These are phyloP conservation scores for Heteronetta atricapilla DNA, from an alignment of 2,113 vertebrate species.

Conservation along the genomic window DNA sequence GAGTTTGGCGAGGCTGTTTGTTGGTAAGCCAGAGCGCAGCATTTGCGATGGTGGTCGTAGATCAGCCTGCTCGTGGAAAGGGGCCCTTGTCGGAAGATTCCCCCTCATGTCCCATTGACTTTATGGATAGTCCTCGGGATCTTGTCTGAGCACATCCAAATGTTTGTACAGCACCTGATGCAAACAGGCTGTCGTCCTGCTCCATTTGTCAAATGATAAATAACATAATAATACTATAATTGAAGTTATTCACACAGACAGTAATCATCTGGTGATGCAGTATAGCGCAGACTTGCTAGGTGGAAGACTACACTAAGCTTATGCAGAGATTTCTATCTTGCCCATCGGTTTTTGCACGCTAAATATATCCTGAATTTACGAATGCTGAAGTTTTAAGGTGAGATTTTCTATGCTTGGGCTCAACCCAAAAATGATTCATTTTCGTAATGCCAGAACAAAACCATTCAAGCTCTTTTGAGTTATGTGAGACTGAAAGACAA, in stretches of 20 bases:
- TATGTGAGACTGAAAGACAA: conserved; percentile 41
- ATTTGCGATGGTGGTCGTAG: background rate
- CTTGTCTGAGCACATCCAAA: background rate
- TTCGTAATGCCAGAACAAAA: conserved; percentile 27
- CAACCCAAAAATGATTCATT: conserved; percentile 26
- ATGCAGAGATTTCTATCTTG: conserved; percentile 39
- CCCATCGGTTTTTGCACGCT: background rate
- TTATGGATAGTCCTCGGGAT: background rate
- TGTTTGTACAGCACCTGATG: background rate
- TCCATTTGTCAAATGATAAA: conserved; percentile 57
- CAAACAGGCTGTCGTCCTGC: background rate
- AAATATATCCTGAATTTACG: conserved; percentile 16
- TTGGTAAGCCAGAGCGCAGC: background rate
- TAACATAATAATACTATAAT: conserved; percentile 3
- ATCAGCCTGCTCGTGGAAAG: background rate
- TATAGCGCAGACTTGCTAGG: background rate
- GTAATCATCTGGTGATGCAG: conserved; percentile 36
- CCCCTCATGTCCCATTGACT: conserved; percentile 1
- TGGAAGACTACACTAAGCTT: conserved; percentile 30
- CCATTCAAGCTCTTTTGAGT: conserved; percentile 8
- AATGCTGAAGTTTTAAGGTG: conserved; percentile 42
- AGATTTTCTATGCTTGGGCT: conserved; percentile 46
- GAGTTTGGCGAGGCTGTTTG: background rate
- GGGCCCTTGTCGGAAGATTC: background rate
- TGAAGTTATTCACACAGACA: conserved; percentile 39